phyloP scores from a whole-genome alignment of 1,140 invertebrate species.

The Lamellibrachia luymesi region DNA sequence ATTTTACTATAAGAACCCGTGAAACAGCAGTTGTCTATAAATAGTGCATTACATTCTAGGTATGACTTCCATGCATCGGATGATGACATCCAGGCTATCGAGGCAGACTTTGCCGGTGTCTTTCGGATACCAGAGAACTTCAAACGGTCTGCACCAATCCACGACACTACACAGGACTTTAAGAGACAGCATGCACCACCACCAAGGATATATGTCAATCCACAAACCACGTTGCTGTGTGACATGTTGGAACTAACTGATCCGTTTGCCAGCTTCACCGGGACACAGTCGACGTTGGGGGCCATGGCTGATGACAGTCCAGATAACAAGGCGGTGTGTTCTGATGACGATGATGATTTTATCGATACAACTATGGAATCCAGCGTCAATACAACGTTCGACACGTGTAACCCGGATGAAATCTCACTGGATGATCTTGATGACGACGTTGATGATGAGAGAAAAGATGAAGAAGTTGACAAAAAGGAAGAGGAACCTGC shows the following conservation, averaged over 20 bases:
- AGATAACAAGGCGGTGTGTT: background rate
- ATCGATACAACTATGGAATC: constrained; percentile 7
- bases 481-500: background rate
- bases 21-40: background rate
- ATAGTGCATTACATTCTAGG: background rate
- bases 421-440: constrained; percentile 22
- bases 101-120: constrained; percentile 8
- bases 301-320: no score
- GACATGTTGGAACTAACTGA: constrained; percentile 22
- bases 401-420: constrained; percentile 21
- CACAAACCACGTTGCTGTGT: constrained; percentile 21
- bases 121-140: constrained; percentile 18
- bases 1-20: background rate
- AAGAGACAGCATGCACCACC: background rate
- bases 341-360: constrained; percentile 18
- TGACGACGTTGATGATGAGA: constrained; percentile 9
- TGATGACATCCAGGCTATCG: background rate
- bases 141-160: background rate
- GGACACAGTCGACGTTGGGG: background rate
- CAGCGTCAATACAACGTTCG: constrained; percentile 2
- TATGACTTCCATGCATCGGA: constrained; percentile 18
- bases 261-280: constrained; percentile 16
- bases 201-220: constrained; percentile 11
- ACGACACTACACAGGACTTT: background rate
- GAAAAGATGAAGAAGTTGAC: background rate